Percentiles rank a stretch among this genome's conserved stretches.
These are phyloP conservation scores for Suncus etruscus DNA, from an alignment of 2,113 vertebrate genomes.

Conservation along the genomic window DNA sequence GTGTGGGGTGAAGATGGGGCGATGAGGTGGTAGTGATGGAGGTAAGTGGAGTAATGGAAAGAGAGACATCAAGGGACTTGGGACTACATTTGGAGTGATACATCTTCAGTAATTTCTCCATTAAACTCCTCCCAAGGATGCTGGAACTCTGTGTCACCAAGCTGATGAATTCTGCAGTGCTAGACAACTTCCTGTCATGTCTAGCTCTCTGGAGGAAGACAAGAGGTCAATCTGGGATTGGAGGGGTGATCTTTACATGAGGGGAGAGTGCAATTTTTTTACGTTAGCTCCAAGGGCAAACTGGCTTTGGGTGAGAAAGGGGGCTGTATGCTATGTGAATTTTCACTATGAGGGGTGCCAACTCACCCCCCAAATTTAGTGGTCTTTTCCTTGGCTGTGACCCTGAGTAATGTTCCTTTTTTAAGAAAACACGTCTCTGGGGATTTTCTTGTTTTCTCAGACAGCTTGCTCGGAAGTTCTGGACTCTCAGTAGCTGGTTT, in stretches of 20 bases:
- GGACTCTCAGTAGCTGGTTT: background rate
- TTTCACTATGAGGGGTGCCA: conserved; percentile 23
- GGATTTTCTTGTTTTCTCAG: conserved; percentile 33
- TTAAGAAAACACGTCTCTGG: background rate
- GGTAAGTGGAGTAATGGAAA: background rate
- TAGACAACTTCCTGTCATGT: conserved; percentile 80
- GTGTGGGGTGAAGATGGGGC: no score
- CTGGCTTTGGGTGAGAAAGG: no score
- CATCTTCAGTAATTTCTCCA: conserved; percentile 84
- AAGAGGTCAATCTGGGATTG: background rate
- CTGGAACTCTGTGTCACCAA: conserved; percentile 80
- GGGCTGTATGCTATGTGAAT: no score
- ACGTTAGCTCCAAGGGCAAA: no score
- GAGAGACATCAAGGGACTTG: no score
- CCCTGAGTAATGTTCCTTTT: background rate
- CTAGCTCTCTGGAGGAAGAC: conserved; percentile 63
- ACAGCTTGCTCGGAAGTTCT: background rate
- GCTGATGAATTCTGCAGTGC: conserved; percentile 82
- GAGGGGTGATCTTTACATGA: conserved; percentile 4
- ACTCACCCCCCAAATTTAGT: background rate
- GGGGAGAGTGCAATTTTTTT: background rate
- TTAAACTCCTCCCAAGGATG: conserved; percentile 85
- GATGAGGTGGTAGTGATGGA: background rate
- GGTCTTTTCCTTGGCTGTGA: no score
- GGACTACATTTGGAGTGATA: conserved; percentile 43